These are phyloP conservation scores for Bolinopsis microptera DNA, from an alignment of 37 sponge, comb jelly and placozoan species.

Conservation along the genomic window DNA sequence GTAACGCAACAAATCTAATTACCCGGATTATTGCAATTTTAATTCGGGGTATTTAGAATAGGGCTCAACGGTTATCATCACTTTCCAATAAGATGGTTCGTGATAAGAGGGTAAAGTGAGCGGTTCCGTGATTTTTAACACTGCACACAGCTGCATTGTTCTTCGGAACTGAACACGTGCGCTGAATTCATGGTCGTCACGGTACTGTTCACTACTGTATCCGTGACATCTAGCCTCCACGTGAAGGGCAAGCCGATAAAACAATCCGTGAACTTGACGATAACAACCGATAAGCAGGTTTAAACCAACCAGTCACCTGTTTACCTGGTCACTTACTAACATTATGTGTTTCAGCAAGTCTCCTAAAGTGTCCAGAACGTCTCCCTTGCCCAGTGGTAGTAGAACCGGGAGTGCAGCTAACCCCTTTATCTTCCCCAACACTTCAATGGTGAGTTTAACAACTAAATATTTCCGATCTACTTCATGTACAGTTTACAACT, in stretches of 20 bases:
- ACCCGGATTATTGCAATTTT: background rate
- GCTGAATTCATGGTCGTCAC: background rate
- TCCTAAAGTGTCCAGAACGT: background rate
- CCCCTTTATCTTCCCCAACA: constrained; percentile 30
- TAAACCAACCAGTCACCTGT: background rate
- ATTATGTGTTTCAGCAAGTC: background rate
- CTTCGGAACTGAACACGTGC: background rate
- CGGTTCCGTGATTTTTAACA: background rate
- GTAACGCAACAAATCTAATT: background rate
- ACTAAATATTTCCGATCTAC: too few relatives aligned
- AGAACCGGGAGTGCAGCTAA: background rate
- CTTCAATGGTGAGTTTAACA: background rate
- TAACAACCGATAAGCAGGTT: too few relatives aligned
- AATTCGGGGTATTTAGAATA: background rate
- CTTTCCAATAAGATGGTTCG: background rate
- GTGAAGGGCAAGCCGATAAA: too few relatives aligned
- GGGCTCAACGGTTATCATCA: background rate
- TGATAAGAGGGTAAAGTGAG: background rate
- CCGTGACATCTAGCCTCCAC: too few relatives aligned
- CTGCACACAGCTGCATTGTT: background rate
- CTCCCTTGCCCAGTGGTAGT: background rate
- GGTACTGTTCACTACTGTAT: too few relatives aligned
- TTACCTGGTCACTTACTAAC: background rate
- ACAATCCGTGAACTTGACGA: too few relatives aligned
- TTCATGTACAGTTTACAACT: too few relatives aligned